Percentiles rank a stretch among this genome's conserved stretches.
These are phyloP conservation scores for Enhydra lutris DNA, from an alignment of 2,113 vertebrate genomes.

Conservation along the genomic window DNA sequence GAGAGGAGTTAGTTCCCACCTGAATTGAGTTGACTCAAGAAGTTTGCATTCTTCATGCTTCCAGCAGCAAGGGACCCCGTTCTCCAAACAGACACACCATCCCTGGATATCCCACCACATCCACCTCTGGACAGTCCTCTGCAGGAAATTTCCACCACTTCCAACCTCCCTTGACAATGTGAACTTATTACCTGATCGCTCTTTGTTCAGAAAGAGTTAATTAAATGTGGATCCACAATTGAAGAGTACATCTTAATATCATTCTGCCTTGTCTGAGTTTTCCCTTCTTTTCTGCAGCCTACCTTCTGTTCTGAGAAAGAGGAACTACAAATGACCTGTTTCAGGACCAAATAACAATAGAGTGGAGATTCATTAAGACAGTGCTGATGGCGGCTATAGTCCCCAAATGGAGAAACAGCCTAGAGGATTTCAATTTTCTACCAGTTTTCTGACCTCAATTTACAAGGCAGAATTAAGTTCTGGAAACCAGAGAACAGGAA, in stretches of 20 bases:
- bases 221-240: constrained; percentile 31
- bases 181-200: background rate
- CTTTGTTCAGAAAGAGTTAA: constrained; percentile 37
- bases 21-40: background rate
- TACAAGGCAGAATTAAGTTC: constrained; percentile 67
- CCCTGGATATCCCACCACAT: background rate
- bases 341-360: constrained; percentile 59
- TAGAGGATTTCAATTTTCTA: constrained; percentile 69
- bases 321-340: constrained; percentile 40
- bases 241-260: background rate
- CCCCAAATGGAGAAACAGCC: constrained; percentile 65
- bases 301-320: constrained; percentile 60
- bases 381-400: constrained; percentile 54
- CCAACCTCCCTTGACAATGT: background rate
- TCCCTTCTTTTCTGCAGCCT: background rate
- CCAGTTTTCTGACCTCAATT: constrained; percentile 79
- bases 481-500: constrained; percentile 60
- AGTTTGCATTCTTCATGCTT: background rate
- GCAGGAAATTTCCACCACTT: background rate
- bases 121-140: background rate
- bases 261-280: constrained; percentile 36
- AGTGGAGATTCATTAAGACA: constrained; percentile 74
- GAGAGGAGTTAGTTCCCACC: background rate
- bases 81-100: background rate
- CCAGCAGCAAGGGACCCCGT: background rate